phyloP scores from a whole-genome alignment of 1,140 invertebrate species.

The Heterodera carotae region DNA sequence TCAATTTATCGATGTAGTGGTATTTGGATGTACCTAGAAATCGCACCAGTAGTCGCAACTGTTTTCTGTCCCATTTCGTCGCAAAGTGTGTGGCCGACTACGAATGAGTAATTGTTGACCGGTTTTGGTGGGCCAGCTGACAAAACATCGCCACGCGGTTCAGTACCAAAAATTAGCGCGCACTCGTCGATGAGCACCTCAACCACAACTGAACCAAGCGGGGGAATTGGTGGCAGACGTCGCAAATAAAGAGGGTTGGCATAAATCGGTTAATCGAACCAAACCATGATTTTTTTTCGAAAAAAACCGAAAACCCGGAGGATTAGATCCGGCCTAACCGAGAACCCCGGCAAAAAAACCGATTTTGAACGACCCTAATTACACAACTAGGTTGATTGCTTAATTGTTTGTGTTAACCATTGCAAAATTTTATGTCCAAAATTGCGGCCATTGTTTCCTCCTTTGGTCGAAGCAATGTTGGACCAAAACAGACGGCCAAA shows the following conservation, averaged over 20 bases:
- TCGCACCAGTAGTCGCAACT: background rate
- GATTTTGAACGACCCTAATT: too few species aligned
- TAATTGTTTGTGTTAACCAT: slow-evolving; percentile 70
- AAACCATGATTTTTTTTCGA: too few species aligned
- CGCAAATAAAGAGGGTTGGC: background rate
- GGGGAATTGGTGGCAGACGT: background rate
- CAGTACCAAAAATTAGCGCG: slow-evolving; percentile 67
- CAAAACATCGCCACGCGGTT: slow-evolving; percentile 24
- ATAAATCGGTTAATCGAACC: too few species aligned
- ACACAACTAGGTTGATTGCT: too few species aligned
- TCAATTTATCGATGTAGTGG: background rate
- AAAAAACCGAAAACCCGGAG: too few species aligned
- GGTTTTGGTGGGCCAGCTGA: slow-evolving; percentile 22
- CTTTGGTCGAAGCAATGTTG: slow-evolving; percentile 87
- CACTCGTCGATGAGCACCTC: slow-evolving; percentile 92
- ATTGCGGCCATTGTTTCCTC: slow-evolving; percentile 95
- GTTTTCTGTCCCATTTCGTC: background rate
- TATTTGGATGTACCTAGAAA: background rate
- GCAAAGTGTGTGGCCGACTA: background rate
- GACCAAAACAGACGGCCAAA: slow-evolving; percentile 95
- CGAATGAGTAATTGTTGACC: slow-evolving; percentile 18
- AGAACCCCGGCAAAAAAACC: too few species aligned
- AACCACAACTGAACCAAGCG: slow-evolving; percentile 73
- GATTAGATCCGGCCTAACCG: too few species aligned
- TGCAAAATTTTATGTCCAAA: slow-evolving; percentile 97